Percentiles rank a stretch among this genome's conserved stretches.
Conservation (phyloP, 1,140 invertebrate species). For the Mamestra configurata region DNA sequence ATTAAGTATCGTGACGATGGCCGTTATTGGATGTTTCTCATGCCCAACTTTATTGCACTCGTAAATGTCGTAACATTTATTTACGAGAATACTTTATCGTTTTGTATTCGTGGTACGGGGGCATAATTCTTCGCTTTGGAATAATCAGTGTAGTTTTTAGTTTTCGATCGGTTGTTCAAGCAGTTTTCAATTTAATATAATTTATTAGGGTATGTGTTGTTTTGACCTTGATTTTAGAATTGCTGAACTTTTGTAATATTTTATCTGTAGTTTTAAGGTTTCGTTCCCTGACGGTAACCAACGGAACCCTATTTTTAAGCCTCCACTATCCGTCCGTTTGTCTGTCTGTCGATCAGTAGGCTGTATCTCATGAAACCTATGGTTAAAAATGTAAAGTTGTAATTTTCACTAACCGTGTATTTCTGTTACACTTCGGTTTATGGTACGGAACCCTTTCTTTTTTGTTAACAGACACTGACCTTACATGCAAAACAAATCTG, state of each 20-base stretch:
- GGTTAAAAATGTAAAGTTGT: no score
- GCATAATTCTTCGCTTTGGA: constrained; percentile 56
- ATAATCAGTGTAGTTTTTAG: constrained; percentile 50
- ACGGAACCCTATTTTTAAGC: no score
- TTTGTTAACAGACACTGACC: no score
- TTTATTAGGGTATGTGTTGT: not conserved
- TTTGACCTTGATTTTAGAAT: not conserved
- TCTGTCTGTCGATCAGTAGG: no score
- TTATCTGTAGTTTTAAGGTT: not conserved
- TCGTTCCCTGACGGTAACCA: no score
- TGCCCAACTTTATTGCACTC: constrained; percentile 64
- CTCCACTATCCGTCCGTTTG: no score
- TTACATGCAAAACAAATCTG: no score
- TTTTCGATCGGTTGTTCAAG: constrained; percentile 52
- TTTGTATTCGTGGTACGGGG: constrained; percentile 63
- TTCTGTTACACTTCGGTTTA: no score
- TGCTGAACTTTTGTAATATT: not conserved
- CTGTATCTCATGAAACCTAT: no score
- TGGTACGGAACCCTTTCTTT: no score
- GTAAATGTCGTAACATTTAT: constrained; percentile 58
- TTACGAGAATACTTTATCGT: constrained; percentile 69
- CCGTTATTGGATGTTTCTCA: constrained; percentile 64
- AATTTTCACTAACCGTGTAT: no score
- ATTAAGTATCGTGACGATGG: constrained; percentile 63
- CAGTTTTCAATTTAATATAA: constrained; percentile 49